Percentiles rank a stretch among this genome's conserved stretches.
Conservation (phyloP, 1,140 invertebrate species). For the Scaptomyza hsui region DNA sequence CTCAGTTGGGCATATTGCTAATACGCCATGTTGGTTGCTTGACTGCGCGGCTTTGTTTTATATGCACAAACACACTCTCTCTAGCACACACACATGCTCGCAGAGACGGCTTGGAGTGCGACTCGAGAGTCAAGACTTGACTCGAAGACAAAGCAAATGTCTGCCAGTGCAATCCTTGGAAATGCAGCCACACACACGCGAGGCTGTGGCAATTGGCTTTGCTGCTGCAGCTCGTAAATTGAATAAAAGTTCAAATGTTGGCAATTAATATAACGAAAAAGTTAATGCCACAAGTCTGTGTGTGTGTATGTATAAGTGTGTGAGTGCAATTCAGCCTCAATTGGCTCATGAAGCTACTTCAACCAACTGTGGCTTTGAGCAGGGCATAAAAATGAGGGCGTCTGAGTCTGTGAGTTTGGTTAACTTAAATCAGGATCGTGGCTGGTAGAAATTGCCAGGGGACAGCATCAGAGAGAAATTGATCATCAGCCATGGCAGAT, state of each 20-base stretch:
- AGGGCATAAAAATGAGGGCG: not conserved
- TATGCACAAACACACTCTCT: constrained; percentile 29
- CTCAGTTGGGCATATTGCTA: constrained; percentile 68
- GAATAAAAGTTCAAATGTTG: constrained; percentile 81
- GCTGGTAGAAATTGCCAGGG: constrained; percentile 8
- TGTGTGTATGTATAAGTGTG: constrained; percentile 6
- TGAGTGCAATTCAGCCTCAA: constrained; percentile 21
- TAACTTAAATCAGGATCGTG: constrained; percentile 3
- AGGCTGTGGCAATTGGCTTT: constrained; percentile 49
- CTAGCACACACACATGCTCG: constrained; percentile 9
- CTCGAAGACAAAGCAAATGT: constrained; percentile 44
- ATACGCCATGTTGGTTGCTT: constrained; percentile 68
- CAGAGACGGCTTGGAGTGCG: constrained; percentile 28
- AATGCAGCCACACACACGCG: not conserved
- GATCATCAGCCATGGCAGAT: not conserved
- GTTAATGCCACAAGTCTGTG: constrained; percentile 57
- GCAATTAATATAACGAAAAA: constrained; percentile 80
- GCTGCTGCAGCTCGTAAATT: constrained; percentile 70
- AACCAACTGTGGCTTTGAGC: constrained; percentile 37
- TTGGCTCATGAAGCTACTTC: constrained; percentile 8
- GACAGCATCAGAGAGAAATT: not conserved
- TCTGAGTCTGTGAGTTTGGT: not conserved
- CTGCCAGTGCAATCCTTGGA: constrained; percentile 20
- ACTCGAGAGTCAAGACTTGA: constrained; percentile 51
- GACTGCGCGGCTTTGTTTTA: constrained; percentile 63